Percentiles rank a stretch among this genome's conserved stretches.
These are phyloP conservation scores for Noctilio leporinus DNA, from an alignment of 2,113 vertebrate genomes.

Conservation along the genomic window DNA sequence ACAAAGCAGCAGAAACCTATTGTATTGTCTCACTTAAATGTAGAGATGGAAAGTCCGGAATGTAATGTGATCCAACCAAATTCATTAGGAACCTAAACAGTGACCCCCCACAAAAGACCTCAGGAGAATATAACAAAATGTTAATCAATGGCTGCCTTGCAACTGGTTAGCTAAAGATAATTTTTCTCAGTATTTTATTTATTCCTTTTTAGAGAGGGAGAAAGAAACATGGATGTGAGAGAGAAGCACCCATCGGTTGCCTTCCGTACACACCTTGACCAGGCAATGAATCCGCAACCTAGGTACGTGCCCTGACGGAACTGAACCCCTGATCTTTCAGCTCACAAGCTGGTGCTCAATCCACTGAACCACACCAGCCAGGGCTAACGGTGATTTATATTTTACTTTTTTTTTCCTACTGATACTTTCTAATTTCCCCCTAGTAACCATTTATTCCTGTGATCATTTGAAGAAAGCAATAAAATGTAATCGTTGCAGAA, in stretches of 20 bases:
- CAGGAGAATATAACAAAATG: background rate
- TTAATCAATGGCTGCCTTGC: background rate
- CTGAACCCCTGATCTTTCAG: too few species aligned
- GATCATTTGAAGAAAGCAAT: background rate
- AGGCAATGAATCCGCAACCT: too few species aligned
- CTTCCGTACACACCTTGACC: too few species aligned
- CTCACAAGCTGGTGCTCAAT: too few species aligned
- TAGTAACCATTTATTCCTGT: background rate
- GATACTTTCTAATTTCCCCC: conserved; percentile 28
- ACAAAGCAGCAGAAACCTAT: background rate
- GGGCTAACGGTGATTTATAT: background rate
- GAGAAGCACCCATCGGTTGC: too few species aligned
- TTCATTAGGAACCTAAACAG: background rate
- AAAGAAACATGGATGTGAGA: too few species aligned
- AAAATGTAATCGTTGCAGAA: background rate
- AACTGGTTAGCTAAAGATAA: background rate
- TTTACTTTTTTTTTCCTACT: conserved; percentile 16
- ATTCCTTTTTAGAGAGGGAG: too few species aligned
- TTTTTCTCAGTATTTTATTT: too few species aligned
- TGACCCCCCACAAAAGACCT: background rate
- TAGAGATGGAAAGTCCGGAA: background rate
- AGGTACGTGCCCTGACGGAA: too few species aligned
- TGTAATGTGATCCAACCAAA: background rate
- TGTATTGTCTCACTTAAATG: background rate
- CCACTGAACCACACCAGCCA: too few species aligned